phyloP scores from a whole-genome alignment of 2,888 invertebrate species.

The Erebia ligea region DNA sequence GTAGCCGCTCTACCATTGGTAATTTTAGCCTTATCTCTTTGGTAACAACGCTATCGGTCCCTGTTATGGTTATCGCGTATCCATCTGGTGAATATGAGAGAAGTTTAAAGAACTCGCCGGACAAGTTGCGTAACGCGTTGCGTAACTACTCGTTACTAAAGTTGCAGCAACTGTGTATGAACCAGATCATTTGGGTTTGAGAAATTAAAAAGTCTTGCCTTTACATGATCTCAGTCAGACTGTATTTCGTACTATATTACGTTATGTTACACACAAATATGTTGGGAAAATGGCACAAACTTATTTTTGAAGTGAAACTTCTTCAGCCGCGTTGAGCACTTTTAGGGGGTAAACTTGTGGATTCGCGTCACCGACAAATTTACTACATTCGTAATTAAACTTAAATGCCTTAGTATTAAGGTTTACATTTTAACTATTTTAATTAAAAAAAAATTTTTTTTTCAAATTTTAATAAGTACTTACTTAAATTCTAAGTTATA shows the following conservation, averaged over 20 bases:
- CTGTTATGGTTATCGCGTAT: conserved; percentile 33
- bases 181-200: not conserved
- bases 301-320: too few relatives aligned
- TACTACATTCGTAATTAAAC: too few relatives aligned
- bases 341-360: too few relatives aligned
- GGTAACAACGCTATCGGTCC: conserved; percentile 25
- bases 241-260: not conserved
- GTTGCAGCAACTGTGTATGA: conserved; percentile 19
- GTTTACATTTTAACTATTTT: too few relatives aligned
- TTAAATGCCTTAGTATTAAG: too few relatives aligned
- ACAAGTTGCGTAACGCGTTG: conserved; percentile 29
- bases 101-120: conserved; percentile 33
- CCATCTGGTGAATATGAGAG: conserved; percentile 30
- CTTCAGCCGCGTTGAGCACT: too few relatives aligned
- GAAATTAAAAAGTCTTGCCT: conserved; percentile 4
- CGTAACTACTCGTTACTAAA: conserved; percentile 10
- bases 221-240: not conserved
- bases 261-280: too few relatives aligned
- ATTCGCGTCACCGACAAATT: too few relatives aligned
- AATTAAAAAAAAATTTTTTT: too few relatives aligned
- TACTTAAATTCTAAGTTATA: too few relatives aligned
- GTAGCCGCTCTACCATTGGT: not conserved
- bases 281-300: too few relatives aligned
- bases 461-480: too few relatives aligned
- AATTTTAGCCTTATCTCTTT: not conserved